phyloP scores from a whole-genome alignment of 2,888 invertebrate species.

The Galeruca laticollis region DNA sequence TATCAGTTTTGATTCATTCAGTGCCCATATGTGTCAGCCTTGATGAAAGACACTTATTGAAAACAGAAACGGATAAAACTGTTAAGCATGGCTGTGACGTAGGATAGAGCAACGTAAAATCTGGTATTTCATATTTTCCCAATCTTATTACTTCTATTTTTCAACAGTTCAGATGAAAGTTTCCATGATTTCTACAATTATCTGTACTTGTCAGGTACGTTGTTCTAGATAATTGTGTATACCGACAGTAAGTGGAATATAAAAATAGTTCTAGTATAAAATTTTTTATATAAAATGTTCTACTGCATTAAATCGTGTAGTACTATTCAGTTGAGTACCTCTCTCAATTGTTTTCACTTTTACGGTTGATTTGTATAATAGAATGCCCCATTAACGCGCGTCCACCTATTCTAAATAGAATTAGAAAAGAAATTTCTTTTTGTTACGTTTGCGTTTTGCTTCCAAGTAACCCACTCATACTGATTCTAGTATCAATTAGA shows the following conservation, averaged over 20 bases:
- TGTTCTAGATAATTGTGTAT: neutral
- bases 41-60: no score
- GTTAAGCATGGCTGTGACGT: no score
- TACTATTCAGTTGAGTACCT: slow-evolving; percentile 10
- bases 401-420: slow-evolving; percentile 14
- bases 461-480: neutral
- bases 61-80: no score
- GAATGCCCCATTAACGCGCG: slow-evolving; percentile 31
- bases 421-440: slow-evolving; percentile 17
- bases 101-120: no score
- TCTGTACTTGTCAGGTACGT: no score
- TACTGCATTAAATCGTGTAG: neutral
- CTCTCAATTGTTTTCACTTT: slow-evolving; percentile 35
- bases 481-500: neutral
- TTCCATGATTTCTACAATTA: no score
- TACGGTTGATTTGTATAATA: slow-evolving; percentile 33
- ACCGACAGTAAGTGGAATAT: neutral
- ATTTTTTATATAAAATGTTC: neutral
- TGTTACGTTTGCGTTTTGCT: slow-evolving; percentile 8
- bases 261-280: neutral
- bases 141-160: no score
- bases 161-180: no score
- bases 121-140: no score
- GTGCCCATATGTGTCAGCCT: no score
- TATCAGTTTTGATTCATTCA: no score